Conservation (phyloP, 2,797 vertebrate species). For the Craterocephalus amniculus region DNA sequence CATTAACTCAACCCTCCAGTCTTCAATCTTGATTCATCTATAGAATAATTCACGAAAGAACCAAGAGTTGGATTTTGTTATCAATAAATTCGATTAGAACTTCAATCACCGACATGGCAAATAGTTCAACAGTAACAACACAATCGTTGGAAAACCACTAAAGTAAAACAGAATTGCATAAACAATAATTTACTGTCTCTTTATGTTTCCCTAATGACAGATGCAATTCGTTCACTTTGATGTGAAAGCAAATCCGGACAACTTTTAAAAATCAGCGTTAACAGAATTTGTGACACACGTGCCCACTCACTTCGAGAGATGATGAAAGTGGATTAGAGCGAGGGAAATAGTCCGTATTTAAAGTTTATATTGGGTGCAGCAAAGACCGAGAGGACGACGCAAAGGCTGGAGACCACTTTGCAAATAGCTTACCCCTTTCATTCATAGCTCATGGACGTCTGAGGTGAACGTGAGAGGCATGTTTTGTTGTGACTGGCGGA, state of each 20-base stretch:
- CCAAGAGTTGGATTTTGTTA: neutral
- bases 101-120: neutral
- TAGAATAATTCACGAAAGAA: neutral
- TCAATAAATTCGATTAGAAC: neutral
- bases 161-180: neutral
- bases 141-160: neutral
- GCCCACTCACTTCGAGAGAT: constrained; percentile 33
- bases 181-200: neutral
- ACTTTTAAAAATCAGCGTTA: neutral
- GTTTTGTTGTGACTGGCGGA: neutral
- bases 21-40: neutral
- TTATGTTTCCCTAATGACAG: neutral
- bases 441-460: constrained; percentile 46
- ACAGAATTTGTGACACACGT: neutral
- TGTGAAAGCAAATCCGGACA: neutral
- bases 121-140: neutral
- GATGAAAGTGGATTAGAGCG: constrained; percentile 57
- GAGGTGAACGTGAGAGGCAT: constrained; percentile 15
- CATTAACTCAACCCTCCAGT: neutral
- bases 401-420: constrained; percentile 21
- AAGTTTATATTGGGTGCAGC: constrained; percentile 47
- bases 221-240: neutral
- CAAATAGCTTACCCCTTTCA: constrained; percentile 38
- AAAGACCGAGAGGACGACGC: constrained; percentile 16
- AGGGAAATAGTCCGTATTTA: constrained; percentile 62